Base-by-base conservation (phyloP, 2,113 vertebrate species). In the Ictalurus furcatus region DNA sequence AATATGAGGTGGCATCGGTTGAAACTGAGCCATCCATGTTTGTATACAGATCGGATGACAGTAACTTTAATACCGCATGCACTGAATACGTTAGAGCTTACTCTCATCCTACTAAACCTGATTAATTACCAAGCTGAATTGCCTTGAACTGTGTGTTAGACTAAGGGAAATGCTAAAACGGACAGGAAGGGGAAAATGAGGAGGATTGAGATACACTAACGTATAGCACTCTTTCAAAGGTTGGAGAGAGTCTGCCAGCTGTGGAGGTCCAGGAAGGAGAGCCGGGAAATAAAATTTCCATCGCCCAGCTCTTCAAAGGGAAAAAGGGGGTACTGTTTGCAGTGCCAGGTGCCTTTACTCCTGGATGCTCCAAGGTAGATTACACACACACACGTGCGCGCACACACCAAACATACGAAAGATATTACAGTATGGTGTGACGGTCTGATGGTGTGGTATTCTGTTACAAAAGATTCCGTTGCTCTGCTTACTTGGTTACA, bases 311-410 rank as follows among this genome's bases (percentile, higher is more conserved):
- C 86, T 98, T 97, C 87, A 96, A 95, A 85, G 96, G 95, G 58
- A 98, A 98, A 93, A 98, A 96, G 78, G 97, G 97, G 0, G 89
- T 98, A 40, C 95, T 98, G 48, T 97, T 98, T 69, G 97, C 96
- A 28, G 97, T 98, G 63, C 97, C 97, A 0, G 97, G 97, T n/a
- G 97, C 97, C 0, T 98, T 97, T 61, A 98, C 97, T 0, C 97
- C 97, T 0, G 97, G 96, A 40, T 98, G 97, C 88, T 97, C 96
- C 87, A 97, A 98, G 95, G 97, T 96, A 89, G 87, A 67, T 17
- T 25, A 54, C 25, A 48, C 40, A 74, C 63, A 69, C 28, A 69
- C 65, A 67, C 34, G 34, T 34, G 34, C 1, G n/a, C 63, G 4
- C 58, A 69, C 16, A 74, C 40, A 44, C 23, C 23, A 63, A 23